These are phyloP conservation scores for Hiodon alosoides DNA, from an alignment of 2,113 vertebrate genomes.

Conservation along the genomic window DNA sequence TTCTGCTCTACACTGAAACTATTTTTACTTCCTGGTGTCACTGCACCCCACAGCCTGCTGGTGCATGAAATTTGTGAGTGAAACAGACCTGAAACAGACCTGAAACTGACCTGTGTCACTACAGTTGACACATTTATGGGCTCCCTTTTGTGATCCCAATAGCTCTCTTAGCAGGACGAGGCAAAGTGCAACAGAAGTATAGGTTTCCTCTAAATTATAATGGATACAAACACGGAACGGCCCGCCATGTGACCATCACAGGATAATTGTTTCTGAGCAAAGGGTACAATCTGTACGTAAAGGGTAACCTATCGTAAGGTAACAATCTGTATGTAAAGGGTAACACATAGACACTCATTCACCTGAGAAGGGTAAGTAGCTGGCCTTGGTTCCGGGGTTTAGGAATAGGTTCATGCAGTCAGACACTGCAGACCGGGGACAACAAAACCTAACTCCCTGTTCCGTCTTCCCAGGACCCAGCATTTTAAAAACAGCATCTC, in stretches of 20 bases:
- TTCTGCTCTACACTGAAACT: constrained; percentile 35
- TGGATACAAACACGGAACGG: neutral
- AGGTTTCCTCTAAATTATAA: neutral
- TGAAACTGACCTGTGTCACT: constrained; percentile 31
- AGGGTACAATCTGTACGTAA: too few species aligned
- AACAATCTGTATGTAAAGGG: too few species aligned
- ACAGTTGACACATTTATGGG: constrained; percentile 22
- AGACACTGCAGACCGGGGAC: too few species aligned
- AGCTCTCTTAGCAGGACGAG: constrained; percentile 27
- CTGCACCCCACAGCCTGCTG: neutral
- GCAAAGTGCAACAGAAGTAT: constrained; percentile 1
- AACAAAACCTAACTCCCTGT: constrained; percentile 7
- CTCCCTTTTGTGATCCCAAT: constrained; percentile 34
- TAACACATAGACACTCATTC: too few species aligned
- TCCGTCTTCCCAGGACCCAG: constrained; percentile 63
- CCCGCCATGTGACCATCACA: too few species aligned
- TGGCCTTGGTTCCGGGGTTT: too few species aligned
- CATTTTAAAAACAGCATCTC: constrained; percentile 89
- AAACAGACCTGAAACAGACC: constrained; percentile 37
- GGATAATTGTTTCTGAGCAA: too few species aligned
- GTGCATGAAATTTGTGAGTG: neutral
- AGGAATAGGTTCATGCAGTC: neutral
- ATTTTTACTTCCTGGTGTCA: constrained; percentile 41
- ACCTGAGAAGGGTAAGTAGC: too few species aligned
- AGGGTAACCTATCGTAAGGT: too few species aligned